phyloP scores from a whole-genome alignment of 2,888 invertebrate species.

The Cetonia aurata region DNA sequence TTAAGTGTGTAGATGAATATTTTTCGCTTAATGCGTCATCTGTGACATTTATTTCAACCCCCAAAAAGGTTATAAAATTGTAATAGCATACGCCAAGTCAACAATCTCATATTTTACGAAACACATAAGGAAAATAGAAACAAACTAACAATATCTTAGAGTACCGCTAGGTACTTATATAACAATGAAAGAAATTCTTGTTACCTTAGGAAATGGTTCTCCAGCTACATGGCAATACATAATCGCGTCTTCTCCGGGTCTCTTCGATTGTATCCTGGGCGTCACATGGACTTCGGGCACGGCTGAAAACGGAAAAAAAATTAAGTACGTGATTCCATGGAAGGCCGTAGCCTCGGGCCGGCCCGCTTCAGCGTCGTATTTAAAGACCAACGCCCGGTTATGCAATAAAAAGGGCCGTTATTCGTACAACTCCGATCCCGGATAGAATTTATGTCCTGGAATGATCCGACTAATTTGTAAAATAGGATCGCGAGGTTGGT shows the following conservation, averaged over 20 bases:
- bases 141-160: too few relatives aligned
- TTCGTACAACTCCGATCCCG: slow-evolving; percentile 19
- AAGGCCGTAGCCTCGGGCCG: background rate
- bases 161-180: background rate
- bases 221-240: slow-evolving; percentile 82
- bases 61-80: too few relatives aligned
- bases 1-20: too few relatives aligned
- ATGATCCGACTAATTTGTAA: slow-evolving; percentile 41
- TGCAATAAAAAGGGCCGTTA: slow-evolving; percentile 39
- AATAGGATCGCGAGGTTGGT: slow-evolving; percentile 37
- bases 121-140: too few relatives aligned
- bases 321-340: slow-evolving; percentile 37
- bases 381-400: slow-evolving; percentile 21
- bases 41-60: too few relatives aligned
- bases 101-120: too few relatives aligned
- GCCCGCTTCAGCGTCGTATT: slow-evolving; percentile 9
- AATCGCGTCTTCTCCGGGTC: slow-evolving; percentile 76
- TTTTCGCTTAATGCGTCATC: too few relatives aligned
- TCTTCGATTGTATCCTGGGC: slow-evolving; percentile 76
- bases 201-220: slow-evolving; percentile 76
- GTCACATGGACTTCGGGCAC: slow-evolving; percentile 80
- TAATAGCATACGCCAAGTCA: too few relatives aligned
- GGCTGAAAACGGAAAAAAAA: slow-evolving; percentile 66
- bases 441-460: slow-evolving; percentile 39
- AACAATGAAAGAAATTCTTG: background rate